Evolutionary conservation across 2,888 invertebrate genomes (phyloP).

Genomic region (Acleris holmiana): DNA sequence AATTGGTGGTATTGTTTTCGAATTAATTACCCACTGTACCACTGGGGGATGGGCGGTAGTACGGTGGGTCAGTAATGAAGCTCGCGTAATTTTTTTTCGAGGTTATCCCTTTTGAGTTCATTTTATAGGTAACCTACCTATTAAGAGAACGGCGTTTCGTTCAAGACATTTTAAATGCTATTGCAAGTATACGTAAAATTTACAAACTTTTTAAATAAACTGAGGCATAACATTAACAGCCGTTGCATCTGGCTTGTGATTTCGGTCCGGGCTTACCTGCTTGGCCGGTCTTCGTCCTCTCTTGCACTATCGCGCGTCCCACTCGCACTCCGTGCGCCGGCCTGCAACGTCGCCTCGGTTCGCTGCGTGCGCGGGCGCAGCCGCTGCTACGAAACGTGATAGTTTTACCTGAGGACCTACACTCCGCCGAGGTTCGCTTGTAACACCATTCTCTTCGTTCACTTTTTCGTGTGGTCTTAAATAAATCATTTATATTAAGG

Average conservation of each 20-base stretch:
- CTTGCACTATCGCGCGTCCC: constrained; percentile 46
- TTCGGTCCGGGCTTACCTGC: constrained; percentile 63
- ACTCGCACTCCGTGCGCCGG: constrained; percentile 45
- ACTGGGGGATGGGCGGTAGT: no score
- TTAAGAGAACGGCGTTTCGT: no score
- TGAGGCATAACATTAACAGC: constrained; percentile 41
- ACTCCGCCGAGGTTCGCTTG: constrained; percentile 38
- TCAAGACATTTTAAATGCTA: neutral
- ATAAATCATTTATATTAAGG: no score
- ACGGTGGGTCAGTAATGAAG: no score
- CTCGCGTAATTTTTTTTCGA: no score
- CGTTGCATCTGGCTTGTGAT: constrained; percentile 65
- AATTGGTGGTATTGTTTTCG: no score
- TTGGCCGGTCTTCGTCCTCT: constrained; percentile 59
- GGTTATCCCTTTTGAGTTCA: no score
- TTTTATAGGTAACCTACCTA: no score
- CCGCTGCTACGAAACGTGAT: constrained; percentile 58
- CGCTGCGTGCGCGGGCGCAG: constrained; percentile 28
- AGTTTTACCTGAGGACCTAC: constrained; percentile 52
- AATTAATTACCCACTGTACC: no score
- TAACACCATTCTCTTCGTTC: constrained; percentile 41
- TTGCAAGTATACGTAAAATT: constrained; percentile 10
- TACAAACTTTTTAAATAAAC: constrained; percentile 13
- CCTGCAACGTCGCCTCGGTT: constrained; percentile 51
- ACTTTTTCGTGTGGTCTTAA: no score